A percentile compares a stretch with the other conserved stretches of the same genome.
phyloP scores from a whole-genome alignment of 1,140 invertebrate genomes.

The Macrobrachium rosenbergii region DNA sequence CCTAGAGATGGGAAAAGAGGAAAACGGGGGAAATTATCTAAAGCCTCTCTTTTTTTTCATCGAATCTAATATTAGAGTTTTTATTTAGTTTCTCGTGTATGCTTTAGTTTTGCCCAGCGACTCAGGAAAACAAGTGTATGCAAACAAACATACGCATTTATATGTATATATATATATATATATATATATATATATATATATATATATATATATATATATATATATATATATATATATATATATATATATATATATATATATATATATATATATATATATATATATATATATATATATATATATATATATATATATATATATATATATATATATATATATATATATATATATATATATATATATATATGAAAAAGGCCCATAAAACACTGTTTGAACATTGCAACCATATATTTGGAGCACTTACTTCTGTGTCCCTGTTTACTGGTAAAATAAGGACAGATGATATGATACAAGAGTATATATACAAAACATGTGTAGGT shows the following conservation, averaged over 20 bases:
- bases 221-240: neutral
- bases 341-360: neutral
- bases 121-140: no score
- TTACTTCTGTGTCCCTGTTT: no score
- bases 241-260: neutral
- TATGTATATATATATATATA: neutral
- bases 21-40: neutral
- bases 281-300: neutral
- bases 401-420: no score
- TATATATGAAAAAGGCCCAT: no score
- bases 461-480: no score
- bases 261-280: neutral
- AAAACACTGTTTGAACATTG: no score
- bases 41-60: no score
- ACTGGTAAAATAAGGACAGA: no score
- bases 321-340: neutral
- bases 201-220: conserved; percentile 16
- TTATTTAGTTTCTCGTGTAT: no score
- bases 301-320: neutral
- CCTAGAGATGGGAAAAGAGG: neutral
- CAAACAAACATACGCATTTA: neutral
- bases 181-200: conserved; percentile 30
- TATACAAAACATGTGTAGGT: no score
- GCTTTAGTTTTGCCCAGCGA: no score
- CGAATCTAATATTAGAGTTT: no score